Evolutionary conservation across 2,888 invertebrate genomes (phyloP).

Genomic region (Drosophila pullipes): DNA sequence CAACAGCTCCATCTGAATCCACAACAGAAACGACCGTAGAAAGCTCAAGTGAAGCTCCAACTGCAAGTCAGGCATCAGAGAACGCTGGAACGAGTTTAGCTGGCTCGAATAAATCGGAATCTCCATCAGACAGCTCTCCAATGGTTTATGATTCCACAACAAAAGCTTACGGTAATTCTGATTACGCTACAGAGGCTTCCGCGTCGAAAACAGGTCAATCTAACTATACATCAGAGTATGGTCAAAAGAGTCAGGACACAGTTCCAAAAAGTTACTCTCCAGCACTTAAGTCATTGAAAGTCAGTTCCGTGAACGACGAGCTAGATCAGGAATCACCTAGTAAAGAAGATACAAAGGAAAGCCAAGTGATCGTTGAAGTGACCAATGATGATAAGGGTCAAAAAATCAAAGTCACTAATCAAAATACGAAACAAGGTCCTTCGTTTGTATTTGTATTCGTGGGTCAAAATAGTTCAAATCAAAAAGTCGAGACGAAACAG

Average conservation of each 20-base stretch:
- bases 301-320: not conserved
- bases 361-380: constrained; percentile 9
- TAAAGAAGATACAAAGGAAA: not conserved
- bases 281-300: not conserved
- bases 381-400: constrained; percentile 9
- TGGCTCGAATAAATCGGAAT: not conserved
- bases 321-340: not conserved
- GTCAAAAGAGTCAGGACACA: not conserved
- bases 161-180: not conserved
- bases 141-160: not conserved
- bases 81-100: accelerated
- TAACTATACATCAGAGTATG: not conserved
- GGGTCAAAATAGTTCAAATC: not conserved
- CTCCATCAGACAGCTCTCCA: not conserved
- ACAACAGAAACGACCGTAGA: not conserved
- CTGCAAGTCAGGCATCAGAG: not conserved
- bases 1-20: not conserved
- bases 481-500: constrained; percentile 1
- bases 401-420: constrained; percentile 20
- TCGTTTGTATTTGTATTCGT: constrained; percentile 19
- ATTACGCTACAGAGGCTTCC: not conserved
- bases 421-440: not conserved
- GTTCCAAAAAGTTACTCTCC: not conserved
- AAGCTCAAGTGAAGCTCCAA: not conserved
- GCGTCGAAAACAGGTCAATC: not conserved